Evolutionary conservation across 2,113 vertebrate species (phyloP).

Genomic region (Ammodramus savannarum): DNA sequence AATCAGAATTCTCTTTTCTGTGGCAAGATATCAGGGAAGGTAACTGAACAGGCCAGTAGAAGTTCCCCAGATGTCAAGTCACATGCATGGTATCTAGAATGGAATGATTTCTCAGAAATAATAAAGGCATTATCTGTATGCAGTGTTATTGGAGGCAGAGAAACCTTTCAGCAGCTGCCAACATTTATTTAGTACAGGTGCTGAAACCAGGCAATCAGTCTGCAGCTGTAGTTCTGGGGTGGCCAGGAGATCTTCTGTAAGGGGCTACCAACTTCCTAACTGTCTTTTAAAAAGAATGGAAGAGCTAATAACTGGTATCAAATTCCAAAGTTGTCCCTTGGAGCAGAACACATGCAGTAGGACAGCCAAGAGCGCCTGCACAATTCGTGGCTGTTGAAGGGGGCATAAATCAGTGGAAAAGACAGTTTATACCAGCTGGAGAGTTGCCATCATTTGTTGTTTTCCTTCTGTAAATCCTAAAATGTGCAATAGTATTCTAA

Average conservation of each 20-base stretch:
- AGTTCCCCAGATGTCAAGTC: not conserved
- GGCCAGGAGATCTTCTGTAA: not conserved
- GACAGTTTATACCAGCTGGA: not conserved
- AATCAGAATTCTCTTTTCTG: not conserved
- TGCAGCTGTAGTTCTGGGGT: constrained; percentile 10
- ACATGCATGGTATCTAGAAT: not conserved
- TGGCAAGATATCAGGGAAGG: not conserved
- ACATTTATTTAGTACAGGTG: not conserved
- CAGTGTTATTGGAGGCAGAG: not conserved
- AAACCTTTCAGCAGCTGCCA: constrained; percentile 7
- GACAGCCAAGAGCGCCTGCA: not conserved
- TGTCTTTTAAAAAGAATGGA: not conserved
- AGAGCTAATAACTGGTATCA: not conserved
- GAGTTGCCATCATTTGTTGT: not conserved
- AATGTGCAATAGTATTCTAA: not conserved
- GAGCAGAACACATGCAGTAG: not conserved
- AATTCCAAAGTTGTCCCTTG: not conserved
- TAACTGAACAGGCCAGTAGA: not conserved
- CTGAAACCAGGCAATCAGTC: not conserved
- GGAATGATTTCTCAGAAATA: not conserved
- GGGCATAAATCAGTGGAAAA: not conserved
- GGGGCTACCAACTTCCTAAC: not conserved
- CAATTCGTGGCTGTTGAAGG: not conserved
- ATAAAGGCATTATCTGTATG: not conserved
- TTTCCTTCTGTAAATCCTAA: not conserved